phyloP scores from a whole-genome alignment of 2,888 invertebrate genomes.

The Tetheella fluctuosa region DNA sequence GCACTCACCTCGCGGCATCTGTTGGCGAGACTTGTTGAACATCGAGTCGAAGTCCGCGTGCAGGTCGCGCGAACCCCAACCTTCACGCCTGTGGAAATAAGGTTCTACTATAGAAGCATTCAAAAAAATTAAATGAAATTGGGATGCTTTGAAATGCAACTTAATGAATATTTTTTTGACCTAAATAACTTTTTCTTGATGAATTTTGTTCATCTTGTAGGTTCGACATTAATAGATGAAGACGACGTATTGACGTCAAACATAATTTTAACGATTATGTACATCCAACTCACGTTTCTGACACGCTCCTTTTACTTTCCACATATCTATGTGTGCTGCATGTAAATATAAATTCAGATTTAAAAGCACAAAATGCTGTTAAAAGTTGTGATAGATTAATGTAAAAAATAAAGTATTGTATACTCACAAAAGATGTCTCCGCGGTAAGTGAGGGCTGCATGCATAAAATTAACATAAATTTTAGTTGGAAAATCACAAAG shows the following conservation, averaged over 20 bases:
- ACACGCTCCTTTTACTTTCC: constrained; percentile 80
- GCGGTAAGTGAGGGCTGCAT: constrained; percentile 83
- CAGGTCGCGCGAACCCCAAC: constrained; percentile 87
- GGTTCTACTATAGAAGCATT: too few species aligned
- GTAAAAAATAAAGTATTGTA: constrained; percentile 35
- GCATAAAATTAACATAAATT: constrained; percentile 66
- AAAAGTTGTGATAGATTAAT: constrained; percentile 12
- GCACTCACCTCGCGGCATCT: constrained; percentile 88
- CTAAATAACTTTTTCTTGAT: neutral
- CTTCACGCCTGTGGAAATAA: constrained; percentile 68
- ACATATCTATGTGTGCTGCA: constrained; percentile 76
- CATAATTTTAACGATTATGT: too few species aligned
- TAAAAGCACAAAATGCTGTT: neutral
- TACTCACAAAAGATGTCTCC: constrained; percentile 82
- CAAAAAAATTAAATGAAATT: too few species aligned
- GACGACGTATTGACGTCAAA: neutral
- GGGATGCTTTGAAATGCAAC: too few species aligned
- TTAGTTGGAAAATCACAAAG: constrained; percentile 47
- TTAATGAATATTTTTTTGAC: too few species aligned
- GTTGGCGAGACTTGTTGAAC: constrained; percentile 84
- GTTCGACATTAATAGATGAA: neutral
- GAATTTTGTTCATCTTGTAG: neutral
- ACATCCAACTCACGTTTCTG: constrained; percentile 73
- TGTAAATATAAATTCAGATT: constrained; percentile 47
- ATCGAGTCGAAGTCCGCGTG: constrained; percentile 89